Percentiles rank a stretch among this genome's conserved stretches.
phyloP scores from a whole-genome alignment of 2,888 invertebrate species.

The Drosophila fungiperda region DNA sequence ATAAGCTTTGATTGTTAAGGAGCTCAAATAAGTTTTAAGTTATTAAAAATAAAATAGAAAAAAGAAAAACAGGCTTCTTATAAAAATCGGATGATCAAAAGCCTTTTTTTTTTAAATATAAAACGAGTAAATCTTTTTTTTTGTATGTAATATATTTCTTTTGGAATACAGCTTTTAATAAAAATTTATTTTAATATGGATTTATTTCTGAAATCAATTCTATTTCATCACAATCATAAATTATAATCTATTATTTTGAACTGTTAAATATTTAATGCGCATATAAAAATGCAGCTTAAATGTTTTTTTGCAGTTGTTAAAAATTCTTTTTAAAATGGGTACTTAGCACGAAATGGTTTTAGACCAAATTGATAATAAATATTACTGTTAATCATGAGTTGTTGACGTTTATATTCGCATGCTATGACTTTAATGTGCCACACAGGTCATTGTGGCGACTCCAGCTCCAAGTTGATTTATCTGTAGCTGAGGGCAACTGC shows the following conservation, averaged over 20 bases:
- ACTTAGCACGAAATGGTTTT: neutral
- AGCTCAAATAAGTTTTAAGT: neutral
- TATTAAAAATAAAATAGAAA: neutral
- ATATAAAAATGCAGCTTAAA: neutral
- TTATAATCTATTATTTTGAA: neutral
- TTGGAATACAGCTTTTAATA: neutral
- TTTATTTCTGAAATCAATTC: neutral
- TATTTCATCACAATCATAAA: neutral
- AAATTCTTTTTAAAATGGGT: neutral
- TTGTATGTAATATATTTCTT: neutral
- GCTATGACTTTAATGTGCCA: neutral
- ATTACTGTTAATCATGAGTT: neutral
- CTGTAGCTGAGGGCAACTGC: constrained; percentile 33
- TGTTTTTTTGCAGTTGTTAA: neutral
- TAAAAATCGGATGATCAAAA: neutral
- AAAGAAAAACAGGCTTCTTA: neutral
- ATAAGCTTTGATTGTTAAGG: neutral
- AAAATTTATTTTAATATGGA: neutral
- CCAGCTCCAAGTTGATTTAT: constrained; percentile 52
- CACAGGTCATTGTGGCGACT: constrained; percentile 4
- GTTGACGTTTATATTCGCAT: neutral
- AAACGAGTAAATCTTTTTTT: neutral
- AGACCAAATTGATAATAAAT: neutral
- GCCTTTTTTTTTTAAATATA: neutral
- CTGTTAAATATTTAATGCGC: neutral